phyloP scores from a whole-genome alignment of 2,888 invertebrate species.

The Orthosia incerta region DNA sequence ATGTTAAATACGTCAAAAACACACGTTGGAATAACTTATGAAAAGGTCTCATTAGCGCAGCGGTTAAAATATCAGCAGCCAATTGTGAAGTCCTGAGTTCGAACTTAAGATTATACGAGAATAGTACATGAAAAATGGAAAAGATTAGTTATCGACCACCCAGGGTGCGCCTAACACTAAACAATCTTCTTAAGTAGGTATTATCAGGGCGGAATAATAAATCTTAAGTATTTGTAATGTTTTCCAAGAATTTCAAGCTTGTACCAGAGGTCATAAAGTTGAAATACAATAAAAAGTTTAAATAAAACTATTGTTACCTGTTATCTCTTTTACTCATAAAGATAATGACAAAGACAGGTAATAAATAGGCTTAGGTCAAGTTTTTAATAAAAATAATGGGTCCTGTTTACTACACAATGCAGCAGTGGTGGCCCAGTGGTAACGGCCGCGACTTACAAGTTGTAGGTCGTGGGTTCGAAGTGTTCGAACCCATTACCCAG shows the following conservation, averaged over 20 bases:
- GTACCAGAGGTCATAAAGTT: not conserved
- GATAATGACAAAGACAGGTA: not conserved
- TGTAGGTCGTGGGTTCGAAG: no score
- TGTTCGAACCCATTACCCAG: no score
- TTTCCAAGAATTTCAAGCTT: not conserved
- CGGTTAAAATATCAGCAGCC: not conserved
- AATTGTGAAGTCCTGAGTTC: not conserved
- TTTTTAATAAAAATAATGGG: not conserved
- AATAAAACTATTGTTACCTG: not conserved
- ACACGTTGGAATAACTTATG: constrained; percentile 2
- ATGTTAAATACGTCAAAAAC: not conserved
- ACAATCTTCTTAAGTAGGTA: no score
- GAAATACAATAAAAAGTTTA: not conserved
- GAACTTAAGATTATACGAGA: not conserved
- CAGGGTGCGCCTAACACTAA: no score
- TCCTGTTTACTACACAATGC: not conserved
- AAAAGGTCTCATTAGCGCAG: not conserved
- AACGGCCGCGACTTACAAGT: no score
- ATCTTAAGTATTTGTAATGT: not conserved
- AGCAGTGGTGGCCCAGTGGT: no score
- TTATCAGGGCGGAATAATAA: no score
- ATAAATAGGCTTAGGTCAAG: not conserved
- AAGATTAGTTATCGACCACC: no score
- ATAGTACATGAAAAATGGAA: not conserved
- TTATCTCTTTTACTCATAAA: not conserved